These are phyloP conservation scores for Xylocopa sonorina DNA, from an alignment of 1,140 invertebrate species.

Conservation along the genomic window DNA sequence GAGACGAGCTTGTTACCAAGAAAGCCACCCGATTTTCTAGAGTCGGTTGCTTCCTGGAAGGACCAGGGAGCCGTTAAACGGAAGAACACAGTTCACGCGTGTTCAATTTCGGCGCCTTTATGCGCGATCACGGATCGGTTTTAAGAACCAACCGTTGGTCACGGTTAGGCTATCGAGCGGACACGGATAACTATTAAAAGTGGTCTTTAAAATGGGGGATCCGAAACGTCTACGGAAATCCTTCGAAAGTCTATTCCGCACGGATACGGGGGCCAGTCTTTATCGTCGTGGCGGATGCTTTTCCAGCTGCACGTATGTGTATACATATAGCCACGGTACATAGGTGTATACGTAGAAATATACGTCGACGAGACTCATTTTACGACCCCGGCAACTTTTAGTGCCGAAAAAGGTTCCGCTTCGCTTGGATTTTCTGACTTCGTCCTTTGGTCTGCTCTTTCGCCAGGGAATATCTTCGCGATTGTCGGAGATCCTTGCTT, in stretches of 20 bases:
- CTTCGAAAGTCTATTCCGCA: constrained; percentile 31
- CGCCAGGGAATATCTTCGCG: not conserved
- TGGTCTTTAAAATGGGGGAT: not conserved
- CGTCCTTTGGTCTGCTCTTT: not conserved
- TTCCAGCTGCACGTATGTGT: constrained; percentile 32
- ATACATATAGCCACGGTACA: too few species aligned
- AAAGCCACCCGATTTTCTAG: not conserved
- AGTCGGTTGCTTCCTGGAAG: not conserved
- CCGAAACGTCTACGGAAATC: constrained; percentile 18
- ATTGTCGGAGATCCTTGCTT: not conserved
- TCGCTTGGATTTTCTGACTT: constrained; percentile 48
- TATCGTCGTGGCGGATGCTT: constrained; percentile 54
- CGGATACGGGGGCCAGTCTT: constrained; percentile 38
- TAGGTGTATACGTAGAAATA: too few species aligned
- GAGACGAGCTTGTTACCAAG: not conserved
- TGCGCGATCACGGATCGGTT: constrained; percentile 12
- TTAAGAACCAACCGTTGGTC: constrained; percentile 18
- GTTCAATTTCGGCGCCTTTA: constrained; percentile 22
- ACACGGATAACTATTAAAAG: constrained; percentile 44
- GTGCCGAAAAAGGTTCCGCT: constrained; percentile 49
- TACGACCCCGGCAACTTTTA: constrained; percentile 59
- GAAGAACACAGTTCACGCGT: not conserved
- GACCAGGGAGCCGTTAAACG: not conserved
- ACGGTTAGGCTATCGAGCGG: constrained; percentile 7
- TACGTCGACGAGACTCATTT: constrained; percentile 50